phyloP scores from a whole-genome alignment of 2,113 vertebrate genomes.

The Fulica atra region DNA sequence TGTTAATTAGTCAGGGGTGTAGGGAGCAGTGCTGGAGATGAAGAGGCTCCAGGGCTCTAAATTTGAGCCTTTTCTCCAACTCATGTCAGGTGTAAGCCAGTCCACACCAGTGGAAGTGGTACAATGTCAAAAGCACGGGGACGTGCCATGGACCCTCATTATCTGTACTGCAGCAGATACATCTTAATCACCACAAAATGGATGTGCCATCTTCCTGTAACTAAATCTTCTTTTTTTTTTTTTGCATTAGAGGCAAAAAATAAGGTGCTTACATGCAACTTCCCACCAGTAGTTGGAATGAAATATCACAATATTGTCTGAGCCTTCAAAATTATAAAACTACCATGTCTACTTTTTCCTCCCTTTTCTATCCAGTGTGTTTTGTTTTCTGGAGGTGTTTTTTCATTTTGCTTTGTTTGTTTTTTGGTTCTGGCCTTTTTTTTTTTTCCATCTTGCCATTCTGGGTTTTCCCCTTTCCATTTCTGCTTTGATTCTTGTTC shows the following conservation, averaged over 20 bases:
- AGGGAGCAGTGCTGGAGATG: background rate
- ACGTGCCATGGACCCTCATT: accelerated
- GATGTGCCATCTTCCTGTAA: background rate
- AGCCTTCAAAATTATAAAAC: background rate
- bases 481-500: background rate
- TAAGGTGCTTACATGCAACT: accelerated
- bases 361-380: background rate
- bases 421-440: too few species aligned
- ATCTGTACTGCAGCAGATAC: background rate
- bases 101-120: background rate
- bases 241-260: background rate
- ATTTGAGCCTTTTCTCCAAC: background rate
- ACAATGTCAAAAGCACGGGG: background rate
- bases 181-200: background rate
- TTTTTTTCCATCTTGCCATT: background rate
- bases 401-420: too few species aligned
- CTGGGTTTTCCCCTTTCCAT: background rate
- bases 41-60: background rate
- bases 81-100: background rate
- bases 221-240: background rate
- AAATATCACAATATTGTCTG: background rate
- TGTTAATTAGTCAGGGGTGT: background rate
- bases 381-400: background rate
- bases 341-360: background rate
- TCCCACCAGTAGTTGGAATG: background rate